Base-by-base conservation (phyloP, 2,113 vertebrate genomes). In the Perca fluviatilis region DNA sequence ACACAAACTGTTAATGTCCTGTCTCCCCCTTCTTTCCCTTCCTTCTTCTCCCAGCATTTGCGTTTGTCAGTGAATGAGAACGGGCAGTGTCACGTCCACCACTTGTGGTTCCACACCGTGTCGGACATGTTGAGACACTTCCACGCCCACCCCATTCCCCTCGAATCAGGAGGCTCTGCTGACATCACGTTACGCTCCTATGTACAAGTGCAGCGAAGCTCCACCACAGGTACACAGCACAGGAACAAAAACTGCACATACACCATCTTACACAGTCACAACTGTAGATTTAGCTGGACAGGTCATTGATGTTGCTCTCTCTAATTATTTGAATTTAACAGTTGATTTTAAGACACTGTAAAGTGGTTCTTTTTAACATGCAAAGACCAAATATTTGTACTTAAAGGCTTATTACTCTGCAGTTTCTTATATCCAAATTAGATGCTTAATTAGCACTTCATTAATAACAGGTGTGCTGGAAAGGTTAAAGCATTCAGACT, bases 51-150 rank as follows among this genome's bases (percentile, higher is more conserved):
- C 4, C 95, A 99, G 98, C 98, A 99, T 88, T 95, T 99, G 74
- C 97, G 98, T 23, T 94, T 99, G 92, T 99, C 98, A 0, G 95
- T 99, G 92, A 99, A 98, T 0, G 97, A 98, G 83, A 97, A 93
- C 0, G 97, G 98, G 9, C 98, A 98, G 91, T 99, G 98, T 91
- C 98, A 99, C 3, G 98, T 99, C 13, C 98, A 99, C 89, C 98
- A 99, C 89, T 96, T 99, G 90, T 99, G 98, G 98, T 99, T 99
- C 93, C 97, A 98, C 95, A 98, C 97, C 0, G 97, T 99, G 81
- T 96, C 97, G 0, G 98, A 99, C 91, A 99, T 99, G 98, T 88
- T 99, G 72, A 95, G 96, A n/a, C 98, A 99, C 90, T 99, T 99
- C 95, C 98, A 99, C 87, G 94, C 96, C 0, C 98, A 99, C 57